Base-by-base conservation (phyloP, 1,140 invertebrate genomes). In the Drosophila seguyi region DNA sequence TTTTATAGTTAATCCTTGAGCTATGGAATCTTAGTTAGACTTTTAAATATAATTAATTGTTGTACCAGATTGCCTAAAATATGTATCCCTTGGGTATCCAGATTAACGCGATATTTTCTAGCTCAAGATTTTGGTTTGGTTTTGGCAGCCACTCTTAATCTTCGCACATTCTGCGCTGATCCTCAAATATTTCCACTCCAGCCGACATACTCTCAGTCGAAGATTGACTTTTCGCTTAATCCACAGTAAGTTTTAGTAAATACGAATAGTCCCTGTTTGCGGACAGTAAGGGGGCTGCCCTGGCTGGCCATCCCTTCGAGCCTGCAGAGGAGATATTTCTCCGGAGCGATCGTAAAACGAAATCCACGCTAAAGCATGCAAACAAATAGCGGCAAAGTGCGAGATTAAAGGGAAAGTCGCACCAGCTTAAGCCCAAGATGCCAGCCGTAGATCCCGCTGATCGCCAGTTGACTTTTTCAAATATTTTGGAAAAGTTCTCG, bases 361-460 rank as follows among this genome's bases (percentile, higher is more conserved):
- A 88, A 88, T 88, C 85, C 86, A 16, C 29, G 78, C 78, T 88
- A 90, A 87, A 88, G 85, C 86, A 88, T 88, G 77, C 85, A 88
- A 88, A 88, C 85, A 88, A 88, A 88, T 81, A 81, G 78, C 48
- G 61, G 69, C 83, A 87, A 87, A 87, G 47, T 56, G 68, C 60
- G 27, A 81, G 84, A 88, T 88, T 88, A 88, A 58, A 63, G 41
- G 59, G 56, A 79, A 67, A 78, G 67, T 82, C 63, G 72, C 57
- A 50, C 52, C 80, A 90, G 84, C 67, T 90, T 84, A 87, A 50
- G 44, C 14, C 78, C 11, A 13, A 53, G 36, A 41, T 66, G 47
- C 38, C 22, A 68, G 36, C 62, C 67, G 34, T 22, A 36, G 62
- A 72, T 71, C 41, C 68, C 53, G 52, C 31, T 27, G 66, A 73